These are phyloP conservation scores for Vulpes vulpes DNA, from an alignment of 2,113 vertebrate genomes.

Conservation along the genomic window DNA sequence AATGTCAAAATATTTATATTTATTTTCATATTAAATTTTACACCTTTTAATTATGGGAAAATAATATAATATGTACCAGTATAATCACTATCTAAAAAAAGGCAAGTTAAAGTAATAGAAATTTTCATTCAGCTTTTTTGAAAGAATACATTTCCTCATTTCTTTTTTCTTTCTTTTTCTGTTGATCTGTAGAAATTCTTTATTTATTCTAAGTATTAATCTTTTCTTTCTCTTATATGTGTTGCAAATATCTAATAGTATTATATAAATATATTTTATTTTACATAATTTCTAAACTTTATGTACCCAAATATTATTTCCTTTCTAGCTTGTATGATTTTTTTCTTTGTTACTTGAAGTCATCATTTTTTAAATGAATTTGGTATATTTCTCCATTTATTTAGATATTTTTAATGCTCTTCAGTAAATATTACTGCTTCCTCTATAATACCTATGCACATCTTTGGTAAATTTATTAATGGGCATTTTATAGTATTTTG, in stretches of 20 bases:
- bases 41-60: constrained; percentile 25
- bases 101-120: not conserved
- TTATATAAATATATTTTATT: not conserved
- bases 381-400: not conserved
- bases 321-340: not conserved
- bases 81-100: not conserved
- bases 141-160: not conserved
- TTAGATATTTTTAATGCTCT: not conserved
- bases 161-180: not conserved
- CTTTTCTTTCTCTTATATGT: not conserved
- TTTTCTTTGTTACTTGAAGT: constrained; percentile 6
- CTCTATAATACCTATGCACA: not conserved
- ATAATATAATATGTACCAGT: not conserved
- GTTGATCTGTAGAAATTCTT: not conserved
- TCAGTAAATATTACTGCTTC: not conserved
- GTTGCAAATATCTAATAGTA: not conserved
- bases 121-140: not conserved
- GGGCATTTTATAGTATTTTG: not conserved
- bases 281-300: not conserved
- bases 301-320: not conserved
- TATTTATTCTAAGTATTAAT: not conserved
- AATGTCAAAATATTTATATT: constrained; percentile 19
- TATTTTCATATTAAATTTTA: constrained; percentile 18
- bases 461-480: constrained; percentile 15
- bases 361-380: constrained; percentile 12